Conservation (phyloP, 2,113 vertebrate species). For the Chaetura pelagica region DNA sequence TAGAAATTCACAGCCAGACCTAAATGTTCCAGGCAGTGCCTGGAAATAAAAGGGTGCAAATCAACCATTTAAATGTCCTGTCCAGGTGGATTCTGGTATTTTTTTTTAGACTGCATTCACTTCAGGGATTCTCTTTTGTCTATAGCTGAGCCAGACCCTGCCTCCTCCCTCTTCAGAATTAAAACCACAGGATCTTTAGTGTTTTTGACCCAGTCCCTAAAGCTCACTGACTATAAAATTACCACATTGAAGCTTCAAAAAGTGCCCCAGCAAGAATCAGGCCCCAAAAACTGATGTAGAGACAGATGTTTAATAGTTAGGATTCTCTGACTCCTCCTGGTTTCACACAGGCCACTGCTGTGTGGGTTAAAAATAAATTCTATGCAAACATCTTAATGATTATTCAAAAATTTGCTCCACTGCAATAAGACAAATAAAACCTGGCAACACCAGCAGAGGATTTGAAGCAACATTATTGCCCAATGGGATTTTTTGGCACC, state of each 20-base stretch:
- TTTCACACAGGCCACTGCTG: neutral
- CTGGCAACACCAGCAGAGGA: neutral
- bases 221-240: neutral
- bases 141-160: neutral
- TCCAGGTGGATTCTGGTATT: neutral
- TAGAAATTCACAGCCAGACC: neutral
- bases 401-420: slow-evolving; percentile 9
- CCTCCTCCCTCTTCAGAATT: neutral
- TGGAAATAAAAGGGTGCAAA: neutral
- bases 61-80: neutral
- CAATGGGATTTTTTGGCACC: slow-evolving; percentile 31
- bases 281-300: neutral
- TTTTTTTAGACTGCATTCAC: neutral
- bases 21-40: neutral
- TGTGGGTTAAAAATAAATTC: neutral
- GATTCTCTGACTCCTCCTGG: accelerated
- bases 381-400: neutral
- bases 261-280: neutral
- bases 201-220: neutral
- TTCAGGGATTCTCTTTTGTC: neutral
- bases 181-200: neutral
- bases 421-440: neutral
- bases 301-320: neutral
- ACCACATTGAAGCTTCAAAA: neutral
- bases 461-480: slow-evolving; percentile 34